phyloP scores from a whole-genome alignment of 1,140 invertebrate genomes.

The Platorchestia sp. region DNA sequence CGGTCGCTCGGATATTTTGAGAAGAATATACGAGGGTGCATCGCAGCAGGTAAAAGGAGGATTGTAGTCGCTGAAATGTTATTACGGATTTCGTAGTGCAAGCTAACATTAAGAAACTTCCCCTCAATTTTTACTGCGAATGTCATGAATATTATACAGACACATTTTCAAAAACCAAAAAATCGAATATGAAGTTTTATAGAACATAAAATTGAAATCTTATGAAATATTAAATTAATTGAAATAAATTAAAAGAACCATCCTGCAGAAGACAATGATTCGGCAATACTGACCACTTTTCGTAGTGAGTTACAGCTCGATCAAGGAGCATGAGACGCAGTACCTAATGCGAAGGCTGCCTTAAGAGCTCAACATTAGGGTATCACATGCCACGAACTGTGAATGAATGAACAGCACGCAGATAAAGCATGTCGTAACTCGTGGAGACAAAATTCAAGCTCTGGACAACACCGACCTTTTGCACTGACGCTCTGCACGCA shows the following conservation, averaged over 20 bases:
- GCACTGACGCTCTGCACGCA: not conserved
- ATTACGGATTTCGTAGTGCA: not conserved
- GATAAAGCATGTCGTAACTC: slow-evolving; percentile 12
- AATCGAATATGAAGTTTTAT: not conserved
- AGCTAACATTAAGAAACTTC: not conserved
- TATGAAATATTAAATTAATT: too few relatives aligned
- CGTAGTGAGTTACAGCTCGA: not conserved
- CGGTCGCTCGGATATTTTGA: slow-evolving; percentile 27
- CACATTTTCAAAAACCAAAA: not conserved
- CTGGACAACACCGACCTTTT: not conserved
- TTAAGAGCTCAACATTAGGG: not conserved
- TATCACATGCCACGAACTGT: not conserved
- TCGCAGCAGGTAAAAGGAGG: not conserved
- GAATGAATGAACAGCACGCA: not conserved
- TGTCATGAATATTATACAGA: not conserved
- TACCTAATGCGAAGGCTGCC: not conserved
- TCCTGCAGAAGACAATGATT: not conserved
- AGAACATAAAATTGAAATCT: not conserved
- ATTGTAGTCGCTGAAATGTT: not conserved
- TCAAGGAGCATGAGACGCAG: not conserved
- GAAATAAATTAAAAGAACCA: not conserved
- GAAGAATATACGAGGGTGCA: not conserved
- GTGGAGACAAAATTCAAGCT: slow-evolving; percentile 20
- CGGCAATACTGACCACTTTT: not conserved
- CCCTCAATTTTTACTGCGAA: not conserved